These are phyloP conservation scores for Pammene aurita DNA, from an alignment of 2,888 invertebrate species.

Conservation along the genomic window DNA sequence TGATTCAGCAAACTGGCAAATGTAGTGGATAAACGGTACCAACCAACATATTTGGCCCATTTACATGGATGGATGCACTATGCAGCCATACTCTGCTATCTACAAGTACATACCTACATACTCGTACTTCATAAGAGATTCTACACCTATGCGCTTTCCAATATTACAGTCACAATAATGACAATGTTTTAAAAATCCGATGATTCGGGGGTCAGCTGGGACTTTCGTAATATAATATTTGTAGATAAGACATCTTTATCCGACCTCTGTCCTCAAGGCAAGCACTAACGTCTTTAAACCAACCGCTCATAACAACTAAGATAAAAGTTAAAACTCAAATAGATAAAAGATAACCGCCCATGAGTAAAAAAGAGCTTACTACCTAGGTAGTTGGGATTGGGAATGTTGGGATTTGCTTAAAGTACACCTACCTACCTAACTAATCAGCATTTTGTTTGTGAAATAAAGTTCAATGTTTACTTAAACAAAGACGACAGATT, in stretches of 20 bases:
- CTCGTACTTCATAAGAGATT: too few species aligned
- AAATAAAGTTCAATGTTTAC: background rate
- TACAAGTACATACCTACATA: too few species aligned
- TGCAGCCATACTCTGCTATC: too few species aligned
- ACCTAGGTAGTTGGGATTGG: too few species aligned
- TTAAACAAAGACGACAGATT: constrained; percentile 23
- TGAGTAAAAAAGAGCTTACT: constrained; percentile 11
- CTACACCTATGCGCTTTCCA: too few species aligned
- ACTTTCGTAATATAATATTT: constrained; percentile 4
- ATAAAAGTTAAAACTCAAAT: constrained; percentile 27
- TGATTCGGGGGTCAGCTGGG: constrained; percentile 1
- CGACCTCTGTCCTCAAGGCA: constrained; percentile 12
- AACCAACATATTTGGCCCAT: too few species aligned
- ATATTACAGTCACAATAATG: too few species aligned
- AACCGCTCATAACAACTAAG: constrained; percentile 24
- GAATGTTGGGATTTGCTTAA: constrained; percentile 17
- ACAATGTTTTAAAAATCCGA: too few species aligned
- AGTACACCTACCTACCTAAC: background rate
- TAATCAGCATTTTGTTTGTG: constrained; percentile 12
- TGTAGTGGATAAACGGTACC: too few species aligned
- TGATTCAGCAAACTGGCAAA: too few species aligned
- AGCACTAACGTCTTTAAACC: constrained; percentile 20
- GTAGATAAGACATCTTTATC: constrained; percentile 21
- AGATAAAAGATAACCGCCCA: constrained; percentile 21
- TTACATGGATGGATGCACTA: too few species aligned